Evolutionary conservation across 1,140 invertebrate species (phyloP), one percentile per base, ranked within the genome.

Genomic region (Papilio machaon): DNA sequence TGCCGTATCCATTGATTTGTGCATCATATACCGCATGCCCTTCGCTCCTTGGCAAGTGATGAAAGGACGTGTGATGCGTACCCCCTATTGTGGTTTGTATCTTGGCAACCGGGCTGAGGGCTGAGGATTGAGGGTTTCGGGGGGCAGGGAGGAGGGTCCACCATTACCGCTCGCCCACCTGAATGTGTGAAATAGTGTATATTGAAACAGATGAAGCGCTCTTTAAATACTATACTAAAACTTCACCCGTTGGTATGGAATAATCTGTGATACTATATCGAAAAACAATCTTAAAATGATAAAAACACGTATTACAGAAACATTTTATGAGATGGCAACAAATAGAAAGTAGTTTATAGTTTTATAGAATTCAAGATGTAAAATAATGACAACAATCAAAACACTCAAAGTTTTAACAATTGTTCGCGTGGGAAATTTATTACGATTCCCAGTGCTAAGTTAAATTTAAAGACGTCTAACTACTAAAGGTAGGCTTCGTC

Each of bases 41-140:
- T 91, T 91, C 89, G 86, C 87, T 90, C 86, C 89, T 91, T 85
- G 85, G 87, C 88, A 83, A 88, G 87, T 91, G 89, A 93, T 93
- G 89, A 93, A 91, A 91, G 91, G 88, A 92, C 88, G 90, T 93
- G 91, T 92, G 89, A 90, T 88, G 87, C 87, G 88, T 89, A 86
- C 88, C 87, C 88, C 87, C 88, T 84, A 90, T 92, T 92, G 92
- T 91, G 90, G 91, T 87, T 84, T 85, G 86, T 87, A 84, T 90
- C 85, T 85, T 81, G 84, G 83, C 84, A 85, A 81, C 77, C 77
- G 74, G 80, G 83, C 82, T 80, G 82, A 83, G 85, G 83, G 80
- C 83, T 84, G 82, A 83, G 85, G 84, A 79, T 82, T 84, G 81
- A 13, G 19, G 60, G 11, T 6, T n/a, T 2, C 8, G 2, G 23